Evolutionary conservation across 1,140 invertebrate genomes (phyloP), one percentile per base, ranked within the genome.

Genomic region (Anastatus disparis): DNA sequence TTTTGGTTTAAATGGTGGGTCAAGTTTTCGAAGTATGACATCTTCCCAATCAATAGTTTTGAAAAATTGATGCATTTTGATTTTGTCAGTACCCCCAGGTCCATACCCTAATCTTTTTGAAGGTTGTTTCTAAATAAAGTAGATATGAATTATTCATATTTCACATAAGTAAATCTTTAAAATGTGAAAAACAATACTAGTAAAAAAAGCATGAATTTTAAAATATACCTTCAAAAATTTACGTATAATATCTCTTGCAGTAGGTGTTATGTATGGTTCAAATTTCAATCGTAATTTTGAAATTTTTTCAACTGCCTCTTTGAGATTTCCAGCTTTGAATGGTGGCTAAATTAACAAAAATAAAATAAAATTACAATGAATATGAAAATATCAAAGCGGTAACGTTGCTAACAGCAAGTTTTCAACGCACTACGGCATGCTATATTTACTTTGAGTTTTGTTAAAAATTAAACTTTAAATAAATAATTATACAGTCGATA

Each of bases 221-320:
- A 10, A 64, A 2, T 74, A 71, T 80, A 89, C 88, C 84, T 94
- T 95, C 82, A 96, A 88, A 70, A 96, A 86, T 81, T 94, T 93
- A 42, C 94, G 88, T 72, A 97, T 93, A 63, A 98, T 87, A 84
- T 98, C 97, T 79, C 94, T 90, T 52, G 98, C 96, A 87, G 99
- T 97, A 74, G 93, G 90, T 46, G 96, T 97, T 58, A 99, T 87
- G 89, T 98, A 99, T 63, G 92, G 93, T 59, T 98, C 98, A 77
- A 99, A 88, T 84, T 90, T 92, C 55, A 99, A 85, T 89, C 98
- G 98, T 44, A 93, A 95, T 85, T 95, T 95, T 64, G 99, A 87
- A 81, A 99, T 99, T 89, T 97, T 98, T 81, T 99, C 97, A 82
- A 99, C 99, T 1, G 98, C 99, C 84, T 95, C 97, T 87, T 97